Percentiles rank a stretch among this genome's conserved stretches.
Conservation (phyloP, 2,888 invertebrate species). For the Drosophila meridionalis region DNA sequence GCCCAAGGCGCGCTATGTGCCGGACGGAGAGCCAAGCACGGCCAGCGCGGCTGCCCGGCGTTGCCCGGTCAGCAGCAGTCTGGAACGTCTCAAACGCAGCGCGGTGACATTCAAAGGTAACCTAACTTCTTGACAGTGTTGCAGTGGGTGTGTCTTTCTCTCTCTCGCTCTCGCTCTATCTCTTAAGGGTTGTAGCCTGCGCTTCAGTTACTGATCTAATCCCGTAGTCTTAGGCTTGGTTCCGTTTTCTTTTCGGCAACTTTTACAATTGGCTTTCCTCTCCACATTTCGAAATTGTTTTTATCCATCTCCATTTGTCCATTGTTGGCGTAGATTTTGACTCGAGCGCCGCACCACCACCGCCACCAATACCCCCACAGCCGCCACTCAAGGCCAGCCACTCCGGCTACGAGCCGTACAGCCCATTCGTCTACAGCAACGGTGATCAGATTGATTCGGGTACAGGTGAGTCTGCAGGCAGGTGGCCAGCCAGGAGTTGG, state of each 20-base stretch:
- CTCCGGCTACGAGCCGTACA: slow-evolving; percentile 85
- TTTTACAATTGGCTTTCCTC: slow-evolving; percentile 50
- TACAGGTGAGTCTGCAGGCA: slow-evolving; percentile 44
- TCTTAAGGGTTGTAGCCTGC: slow-evolving; percentile 4
- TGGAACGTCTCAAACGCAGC: slow-evolving; percentile 68
- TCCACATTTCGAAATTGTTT: slow-evolving; percentile 51
- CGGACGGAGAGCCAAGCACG: slow-evolving; percentile 84
- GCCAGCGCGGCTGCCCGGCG: slow-evolving; percentile 85
- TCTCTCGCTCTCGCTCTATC: not conserved
- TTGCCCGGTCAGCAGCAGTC: slow-evolving; percentile 86
- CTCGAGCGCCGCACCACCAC: slow-evolving; percentile 79
- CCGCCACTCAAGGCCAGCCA: slow-evolving; percentile 87
- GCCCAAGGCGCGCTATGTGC: slow-evolving; percentile 91
- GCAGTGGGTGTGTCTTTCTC: slow-evolving; percentile 44
- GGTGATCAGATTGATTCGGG: slow-evolving; percentile 45
- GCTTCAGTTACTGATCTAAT: slow-evolving; percentile 35
- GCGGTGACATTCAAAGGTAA: slow-evolving; percentile 84
- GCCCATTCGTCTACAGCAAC: slow-evolving; percentile 59
- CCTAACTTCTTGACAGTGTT: slow-evolving; percentile 4
- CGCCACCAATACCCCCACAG: slow-evolving; percentile 86
- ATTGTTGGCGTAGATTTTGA: slow-evolving; percentile 79
- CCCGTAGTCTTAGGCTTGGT: slow-evolving; percentile 33
- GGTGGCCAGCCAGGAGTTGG: not conserved
- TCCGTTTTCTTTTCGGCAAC: not conserved
- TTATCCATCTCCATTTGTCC: slow-evolving; percentile 37